Evolutionary conservation across 2,888 invertebrate genomes (phyloP).

Genomic region (Agriopis marginaria): DNA sequence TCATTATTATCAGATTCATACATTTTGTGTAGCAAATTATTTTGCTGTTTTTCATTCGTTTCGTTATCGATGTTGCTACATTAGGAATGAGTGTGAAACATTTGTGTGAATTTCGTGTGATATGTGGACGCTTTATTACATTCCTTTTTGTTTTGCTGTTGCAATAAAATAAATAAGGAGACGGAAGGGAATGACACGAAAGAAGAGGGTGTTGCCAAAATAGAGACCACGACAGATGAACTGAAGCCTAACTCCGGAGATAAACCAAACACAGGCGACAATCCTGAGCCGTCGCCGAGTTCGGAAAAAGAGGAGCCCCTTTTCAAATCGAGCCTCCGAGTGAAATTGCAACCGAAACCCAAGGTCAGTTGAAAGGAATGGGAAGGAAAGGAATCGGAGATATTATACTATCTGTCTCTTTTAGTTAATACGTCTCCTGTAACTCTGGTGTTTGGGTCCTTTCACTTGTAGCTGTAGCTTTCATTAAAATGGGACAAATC

Average conservation of each 20-base stretch:
- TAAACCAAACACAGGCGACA: constrained; percentile 62
- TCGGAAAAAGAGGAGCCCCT: constrained; percentile 81
- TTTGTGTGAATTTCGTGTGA: constrained; percentile 55
- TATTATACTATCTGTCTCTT: constrained; percentile 64
- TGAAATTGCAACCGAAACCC: constrained; percentile 70
- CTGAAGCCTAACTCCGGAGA: constrained; percentile 75
- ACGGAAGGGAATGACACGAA: constrained; percentile 60
- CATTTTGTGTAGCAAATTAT: constrained; percentile 63
- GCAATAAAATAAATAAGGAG: constrained; percentile 77
- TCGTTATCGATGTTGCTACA: constrained; percentile 68
- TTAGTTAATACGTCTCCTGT: constrained; percentile 69
- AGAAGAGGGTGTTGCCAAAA: constrained; percentile 79
- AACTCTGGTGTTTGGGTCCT: constrained; percentile 63
- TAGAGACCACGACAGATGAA: constrained; percentile 82
- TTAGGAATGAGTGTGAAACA: constrained; percentile 53
- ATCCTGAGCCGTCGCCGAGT: constrained; percentile 62
- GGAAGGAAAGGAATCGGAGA: constrained; percentile 51
- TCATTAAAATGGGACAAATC: constrained; percentile 50
- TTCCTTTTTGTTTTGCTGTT: constrained; percentile 78
- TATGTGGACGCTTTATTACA: constrained; percentile 70
- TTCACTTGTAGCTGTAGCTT: constrained; percentile 52
- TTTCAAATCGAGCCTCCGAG: constrained; percentile 80
- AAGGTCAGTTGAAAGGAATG: constrained; percentile 76
- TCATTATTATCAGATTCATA: constrained; percentile 49
- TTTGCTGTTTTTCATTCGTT: constrained; percentile 68